Evolutionary conservation across 2,113 vertebrate genomes (phyloP).

Genomic region (Phrynocephalus versicolor): DNA sequence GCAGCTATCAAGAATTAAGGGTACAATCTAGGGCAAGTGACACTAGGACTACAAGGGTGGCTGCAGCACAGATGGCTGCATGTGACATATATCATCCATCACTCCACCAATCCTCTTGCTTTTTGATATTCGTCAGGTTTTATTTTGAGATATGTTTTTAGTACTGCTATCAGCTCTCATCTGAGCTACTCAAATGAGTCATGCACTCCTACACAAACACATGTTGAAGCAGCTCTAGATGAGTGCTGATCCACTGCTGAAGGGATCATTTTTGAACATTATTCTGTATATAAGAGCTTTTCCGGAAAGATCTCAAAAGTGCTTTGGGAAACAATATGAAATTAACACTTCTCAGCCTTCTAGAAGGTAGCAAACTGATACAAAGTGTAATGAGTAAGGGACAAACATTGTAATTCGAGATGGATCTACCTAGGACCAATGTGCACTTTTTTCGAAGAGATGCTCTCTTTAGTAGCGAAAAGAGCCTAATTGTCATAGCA

Average conservation of each 20-base stretch:
- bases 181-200: conserved; percentile 63
- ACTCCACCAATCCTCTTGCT: conserved; percentile 6
- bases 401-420: neutral
- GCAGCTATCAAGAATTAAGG: neutral
- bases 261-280: conserved; percentile 37
- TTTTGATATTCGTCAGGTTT: conserved; percentile 42
- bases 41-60: neutral
- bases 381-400: neutral
- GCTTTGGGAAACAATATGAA: conserved; percentile 3
- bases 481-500: too few relatives aligned
- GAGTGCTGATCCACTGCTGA: conserved; percentile 58
- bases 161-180: conserved; percentile 53
- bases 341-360: conserved; percentile 20
- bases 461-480: too few relatives aligned
- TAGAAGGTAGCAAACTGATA: neutral
- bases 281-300: conserved; percentile 41
- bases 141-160: conserved; percentile 56
- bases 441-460: too few relatives aligned
- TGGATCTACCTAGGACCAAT: neutral
- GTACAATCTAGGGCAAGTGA: neutral
- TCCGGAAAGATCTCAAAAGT: conserved; percentile 20
- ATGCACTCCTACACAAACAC: conserved; percentile 70
- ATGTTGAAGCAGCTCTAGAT: conserved; percentile 64
- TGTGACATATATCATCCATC: neutral
- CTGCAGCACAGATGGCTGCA: neutral